Conservation (phyloP, 64 coral and sea anemone species). For the Anthopleura sola region DNA sequence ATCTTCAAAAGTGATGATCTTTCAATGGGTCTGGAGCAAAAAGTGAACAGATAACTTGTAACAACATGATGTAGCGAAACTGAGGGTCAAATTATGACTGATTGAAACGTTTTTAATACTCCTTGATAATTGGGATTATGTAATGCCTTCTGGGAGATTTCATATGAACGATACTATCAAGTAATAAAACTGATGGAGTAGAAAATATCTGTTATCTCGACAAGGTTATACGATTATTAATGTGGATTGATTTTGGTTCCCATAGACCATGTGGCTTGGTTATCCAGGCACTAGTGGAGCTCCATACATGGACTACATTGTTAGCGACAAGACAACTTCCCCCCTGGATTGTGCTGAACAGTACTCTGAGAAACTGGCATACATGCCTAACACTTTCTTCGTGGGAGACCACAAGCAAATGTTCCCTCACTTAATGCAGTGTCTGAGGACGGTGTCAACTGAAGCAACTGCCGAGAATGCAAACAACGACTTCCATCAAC, state of each 20-base stretch:
- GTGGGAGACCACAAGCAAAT: constrained; percentile 98
- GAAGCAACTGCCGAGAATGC: constrained; percentile 54
- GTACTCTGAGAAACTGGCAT: constrained; percentile 92
- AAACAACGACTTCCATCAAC: constrained; percentile 38
- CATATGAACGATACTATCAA: not conserved
- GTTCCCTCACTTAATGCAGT: constrained; percentile 97
- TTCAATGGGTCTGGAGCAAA: no score
- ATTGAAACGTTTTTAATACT: not conserved
- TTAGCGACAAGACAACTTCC: constrained; percentile 87
- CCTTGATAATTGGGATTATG: no score
- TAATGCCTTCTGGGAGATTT: not conserved
- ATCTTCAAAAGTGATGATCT: no score
- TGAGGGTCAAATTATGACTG: not conserved
- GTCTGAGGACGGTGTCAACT: constrained; percentile 46
- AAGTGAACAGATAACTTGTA: no score
- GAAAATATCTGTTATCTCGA: no score
- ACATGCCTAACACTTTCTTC: constrained; percentile 97
- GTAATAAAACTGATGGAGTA: no score
- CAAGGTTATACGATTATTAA: not conserved
- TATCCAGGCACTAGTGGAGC: constrained; percentile 97
- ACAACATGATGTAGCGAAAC: no score
- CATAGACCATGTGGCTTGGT: constrained; percentile 96
- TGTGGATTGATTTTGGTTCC: not conserved
- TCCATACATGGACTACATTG: constrained; percentile 99
- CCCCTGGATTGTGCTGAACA: constrained; percentile 75